Evolutionary conservation across 1,140 invertebrate species (phyloP).

Genomic region (Drosophila sucinea): DNA sequence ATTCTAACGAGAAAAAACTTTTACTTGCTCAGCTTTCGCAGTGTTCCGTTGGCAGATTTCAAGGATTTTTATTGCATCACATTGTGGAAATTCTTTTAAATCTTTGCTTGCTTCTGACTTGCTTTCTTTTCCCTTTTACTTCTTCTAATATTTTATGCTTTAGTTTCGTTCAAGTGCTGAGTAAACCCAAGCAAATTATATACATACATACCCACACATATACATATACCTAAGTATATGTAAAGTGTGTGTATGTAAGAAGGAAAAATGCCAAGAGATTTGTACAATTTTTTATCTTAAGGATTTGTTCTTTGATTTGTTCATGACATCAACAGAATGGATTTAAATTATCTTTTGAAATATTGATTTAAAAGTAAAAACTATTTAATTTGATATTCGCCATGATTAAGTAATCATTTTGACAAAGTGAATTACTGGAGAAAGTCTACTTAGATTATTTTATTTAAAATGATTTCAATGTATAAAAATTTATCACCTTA

Average conservation of each 20-base stretch:
- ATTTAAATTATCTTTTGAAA: background rate
- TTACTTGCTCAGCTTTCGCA: slow-evolving; percentile 20
- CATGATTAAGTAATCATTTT: too few species aligned
- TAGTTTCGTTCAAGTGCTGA: slow-evolving; percentile 26
- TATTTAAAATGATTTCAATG: too few species aligned
- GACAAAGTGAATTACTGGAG: too few species aligned
- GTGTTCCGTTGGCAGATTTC: slow-evolving; percentile 44
- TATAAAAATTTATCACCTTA: too few species aligned
- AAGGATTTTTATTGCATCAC: slow-evolving; percentile 80
- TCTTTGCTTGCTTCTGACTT: slow-evolving; percentile 72
- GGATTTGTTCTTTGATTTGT: slow-evolving; percentile 13
- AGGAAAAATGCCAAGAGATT: slow-evolving; percentile 3
- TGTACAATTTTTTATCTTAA: background rate
- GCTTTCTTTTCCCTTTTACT: slow-evolving; percentile 53
- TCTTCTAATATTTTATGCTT: slow-evolving; percentile 74
- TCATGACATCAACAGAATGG: background rate
- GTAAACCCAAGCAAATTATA: slow-evolving; percentile 6
- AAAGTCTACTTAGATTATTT: too few species aligned
- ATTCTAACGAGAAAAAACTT: slow-evolving; percentile 24
- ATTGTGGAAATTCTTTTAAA: slow-evolving; percentile 82
- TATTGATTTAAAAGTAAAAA: too few species aligned
- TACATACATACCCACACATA: background rate
- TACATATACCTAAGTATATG: background rate
- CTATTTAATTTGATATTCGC: too few species aligned
- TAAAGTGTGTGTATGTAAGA: background rate